Evolutionary conservation across 2,888 invertebrate species (phyloP), one percentile per base, ranked within the genome.

Genomic region (Creontiades dilutus): DNA sequence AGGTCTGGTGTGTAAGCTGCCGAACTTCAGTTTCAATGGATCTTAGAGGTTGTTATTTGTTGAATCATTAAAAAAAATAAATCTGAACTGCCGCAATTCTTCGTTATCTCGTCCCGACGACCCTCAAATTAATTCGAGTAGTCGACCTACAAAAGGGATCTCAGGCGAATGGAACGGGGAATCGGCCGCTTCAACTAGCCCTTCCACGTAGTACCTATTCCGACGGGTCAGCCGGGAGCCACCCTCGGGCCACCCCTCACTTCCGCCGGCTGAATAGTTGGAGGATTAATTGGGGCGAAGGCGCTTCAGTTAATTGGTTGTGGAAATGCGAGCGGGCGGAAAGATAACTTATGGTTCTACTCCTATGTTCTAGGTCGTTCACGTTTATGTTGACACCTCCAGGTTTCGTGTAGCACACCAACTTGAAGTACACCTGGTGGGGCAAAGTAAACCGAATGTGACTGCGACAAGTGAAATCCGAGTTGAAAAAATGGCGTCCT

Each of bases 291-390:
- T 68, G 27, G 68, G 27, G 68, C 68, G 68, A 68, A 68, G 19
- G 27, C 27, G 68, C 23, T 68, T 68, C 68, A 68, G 68, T 68
- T 68, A 68, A 68, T 68, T 68, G 68, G 68, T 68, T 68, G 68
- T 68, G 68, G 68, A 68, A 68, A 68, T 9, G 68, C 23, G 27
- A 19, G 23, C 9, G n/a, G 19, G 68, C 23, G 68, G 52, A 12
- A 12, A 12, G 52, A 52, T 52, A 52, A 52, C 14, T 52, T 52
- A 52, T 52, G 52, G 52, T 52, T 16, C 16, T 11, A 16, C 16
- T 7, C 37, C 7, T 37, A 37, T 37, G 37, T 37, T 37, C 37
- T 37, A 37, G 2, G 37, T 37, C 7, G 37, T 7, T 37, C 37
- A 37, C 37, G 37, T 37, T 37, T 37, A 37, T 7, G 37, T 37